Percentiles rank a stretch among this genome's conserved stretches.
These are phyloP conservation scores for Musca domestica DNA, from an alignment of 1,140 invertebrate species.

Conservation along the genomic window DNA sequence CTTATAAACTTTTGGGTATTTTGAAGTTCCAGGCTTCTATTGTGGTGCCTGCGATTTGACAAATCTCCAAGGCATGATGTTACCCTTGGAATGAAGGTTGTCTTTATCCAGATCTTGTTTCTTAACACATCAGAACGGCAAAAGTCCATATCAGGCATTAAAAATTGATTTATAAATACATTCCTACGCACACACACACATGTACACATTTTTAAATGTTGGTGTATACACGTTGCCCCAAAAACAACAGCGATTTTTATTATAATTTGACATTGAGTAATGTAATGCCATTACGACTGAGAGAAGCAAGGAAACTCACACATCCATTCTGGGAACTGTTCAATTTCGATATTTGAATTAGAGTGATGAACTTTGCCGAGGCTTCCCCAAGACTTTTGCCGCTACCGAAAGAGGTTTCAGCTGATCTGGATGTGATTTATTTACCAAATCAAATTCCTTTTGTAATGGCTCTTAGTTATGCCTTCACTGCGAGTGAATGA, in stretches of 20 bases:
- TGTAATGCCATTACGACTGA: neutral
- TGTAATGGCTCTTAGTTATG: conserved; percentile 52
- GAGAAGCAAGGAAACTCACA: neutral
- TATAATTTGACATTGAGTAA: conserved; percentile 7
- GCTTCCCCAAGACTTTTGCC: too few relatives aligned
- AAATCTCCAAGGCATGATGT: too few relatives aligned
- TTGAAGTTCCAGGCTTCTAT: too few relatives aligned
- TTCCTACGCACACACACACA: neutral
- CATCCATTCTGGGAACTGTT: too few relatives aligned
- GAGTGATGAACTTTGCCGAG: too few relatives aligned
- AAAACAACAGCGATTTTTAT: neutral
- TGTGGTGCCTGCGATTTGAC: too few relatives aligned
- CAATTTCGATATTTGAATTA: too few relatives aligned
- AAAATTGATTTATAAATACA: neutral
- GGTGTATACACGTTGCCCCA: neutral
- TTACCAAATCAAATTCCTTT: conserved; percentile 50
- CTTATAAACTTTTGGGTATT: too few relatives aligned
- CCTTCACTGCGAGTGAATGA: conserved; percentile 27
- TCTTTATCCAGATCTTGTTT: too few relatives aligned
- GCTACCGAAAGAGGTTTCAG: neutral
- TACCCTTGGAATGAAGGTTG: too few relatives aligned
- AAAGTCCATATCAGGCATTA: neutral
- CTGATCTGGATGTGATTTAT: conserved; percentile 41
- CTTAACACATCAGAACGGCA: neutral
- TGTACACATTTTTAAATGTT: too few relatives aligned